Percentiles rank a stretch among this genome's conserved stretches.
Evolutionary conservation across 2,113 vertebrate genomes (phyloP).

Genomic region (Mohoua ochrocephala): DNA sequence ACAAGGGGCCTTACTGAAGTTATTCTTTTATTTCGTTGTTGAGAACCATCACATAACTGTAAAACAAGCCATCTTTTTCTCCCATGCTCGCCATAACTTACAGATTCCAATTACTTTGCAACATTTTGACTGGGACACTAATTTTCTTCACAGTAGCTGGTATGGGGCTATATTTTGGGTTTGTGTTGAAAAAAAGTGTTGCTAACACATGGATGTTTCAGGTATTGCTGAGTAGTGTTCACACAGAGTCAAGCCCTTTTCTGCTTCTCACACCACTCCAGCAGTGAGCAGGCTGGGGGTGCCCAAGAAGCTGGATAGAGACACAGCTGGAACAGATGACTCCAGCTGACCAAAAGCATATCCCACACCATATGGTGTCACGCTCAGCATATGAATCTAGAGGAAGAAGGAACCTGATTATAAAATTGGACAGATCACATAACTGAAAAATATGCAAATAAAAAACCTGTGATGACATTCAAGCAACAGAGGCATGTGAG

Average conservation of each 20-base stretch:
- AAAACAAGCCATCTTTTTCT: background rate
- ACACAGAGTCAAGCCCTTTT: background rate
- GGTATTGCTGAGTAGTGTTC: background rate
- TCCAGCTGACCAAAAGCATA: background rate
- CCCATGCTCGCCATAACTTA: background rate
- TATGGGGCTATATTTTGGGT: background rate
- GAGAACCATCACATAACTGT: background rate
- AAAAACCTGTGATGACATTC: background rate
- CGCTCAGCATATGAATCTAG: background rate
- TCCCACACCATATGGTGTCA: background rate
- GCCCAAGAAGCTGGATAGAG: background rate
- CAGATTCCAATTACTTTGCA: background rate
- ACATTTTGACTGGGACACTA: background rate
- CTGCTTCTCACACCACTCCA: background rate
- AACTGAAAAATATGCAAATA: slow-evolving; percentile 39
- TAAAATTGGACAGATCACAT: background rate
- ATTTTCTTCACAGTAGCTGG: background rate
- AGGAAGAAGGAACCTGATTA: background rate
- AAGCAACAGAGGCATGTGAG: background rate
- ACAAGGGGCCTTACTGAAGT: background rate
- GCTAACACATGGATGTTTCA: background rate
- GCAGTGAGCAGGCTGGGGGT: background rate
- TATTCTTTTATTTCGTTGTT: background rate
- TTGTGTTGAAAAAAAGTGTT: background rate
- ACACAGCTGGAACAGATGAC: background rate